phyloP scores from a whole-genome alignment of 2,888 invertebrate genomes.

The Tubiluchus corallicola region DNA sequence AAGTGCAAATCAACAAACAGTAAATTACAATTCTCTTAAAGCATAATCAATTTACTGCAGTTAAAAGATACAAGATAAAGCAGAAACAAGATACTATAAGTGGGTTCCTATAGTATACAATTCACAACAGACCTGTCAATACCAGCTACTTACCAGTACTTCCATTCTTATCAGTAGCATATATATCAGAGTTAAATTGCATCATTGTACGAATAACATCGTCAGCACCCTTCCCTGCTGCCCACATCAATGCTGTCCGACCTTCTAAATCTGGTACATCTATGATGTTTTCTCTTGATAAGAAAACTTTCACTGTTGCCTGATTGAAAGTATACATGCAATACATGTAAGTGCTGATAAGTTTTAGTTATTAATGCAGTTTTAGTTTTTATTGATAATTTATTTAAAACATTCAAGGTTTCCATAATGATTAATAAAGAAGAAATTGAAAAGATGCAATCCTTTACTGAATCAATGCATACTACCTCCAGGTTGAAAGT shows the following conservation, averaged over 20 bases:
- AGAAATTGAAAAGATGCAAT: constrained; percentile 4
- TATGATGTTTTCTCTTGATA: constrained; percentile 20
- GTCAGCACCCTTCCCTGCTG: constrained; percentile 28
- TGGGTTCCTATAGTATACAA: too few relatives aligned
- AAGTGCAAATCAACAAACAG: too few relatives aligned
- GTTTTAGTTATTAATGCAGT: not conserved
- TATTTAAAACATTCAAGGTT: constrained; percentile 6
- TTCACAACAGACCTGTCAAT: too few relatives aligned
- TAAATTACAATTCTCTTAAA: too few relatives aligned
- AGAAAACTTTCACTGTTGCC: constrained; percentile 28
- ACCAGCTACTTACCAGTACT: constrained; percentile 25
- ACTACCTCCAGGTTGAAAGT: too few relatives aligned
- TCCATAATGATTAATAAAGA: not conserved
- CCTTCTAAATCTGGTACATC: constrained; percentile 28
- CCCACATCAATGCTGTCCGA: constrained; percentile 30
- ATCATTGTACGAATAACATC: constrained; percentile 24
- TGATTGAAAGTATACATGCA: constrained; percentile 12
- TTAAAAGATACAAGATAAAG: too few relatives aligned
- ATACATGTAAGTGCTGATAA: constrained; percentile 8
- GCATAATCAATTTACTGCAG: too few relatives aligned
- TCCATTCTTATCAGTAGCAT: constrained; percentile 27
- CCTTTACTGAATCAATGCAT: too few relatives aligned
- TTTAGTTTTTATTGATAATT: not conserved
- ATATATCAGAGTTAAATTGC: constrained; percentile 22
- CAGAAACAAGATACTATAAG: too few relatives aligned